phyloP scores from a whole-genome alignment of 2,797 vertebrate genomes.

The Myioborus miniatus region DNA sequence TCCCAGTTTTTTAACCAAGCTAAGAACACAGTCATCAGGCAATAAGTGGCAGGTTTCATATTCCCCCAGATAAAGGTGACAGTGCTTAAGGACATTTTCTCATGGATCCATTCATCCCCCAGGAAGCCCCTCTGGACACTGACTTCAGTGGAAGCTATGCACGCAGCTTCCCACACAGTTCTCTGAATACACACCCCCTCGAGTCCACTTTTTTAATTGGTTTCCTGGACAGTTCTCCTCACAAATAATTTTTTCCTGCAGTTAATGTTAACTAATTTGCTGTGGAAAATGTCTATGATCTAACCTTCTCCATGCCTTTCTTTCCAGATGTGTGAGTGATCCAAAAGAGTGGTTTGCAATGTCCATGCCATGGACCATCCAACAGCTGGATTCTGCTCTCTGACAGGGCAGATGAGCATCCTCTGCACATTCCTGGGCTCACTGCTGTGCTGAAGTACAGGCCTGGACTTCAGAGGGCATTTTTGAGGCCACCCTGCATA shows the following conservation, averaged over 20 bases:
- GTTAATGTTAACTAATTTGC: conserved; percentile 46
- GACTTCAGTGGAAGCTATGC: conserved; percentile 29
- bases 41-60: not conserved
- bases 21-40: not conserved
- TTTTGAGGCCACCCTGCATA: not conserved
- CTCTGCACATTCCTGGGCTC: not conserved
- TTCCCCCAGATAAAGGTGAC: not conserved
- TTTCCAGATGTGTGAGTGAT: conserved; percentile 16
- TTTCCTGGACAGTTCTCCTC: conserved; percentile 46
- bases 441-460: not conserved
- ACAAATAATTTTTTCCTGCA: conserved; percentile 61
- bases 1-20: not conserved
- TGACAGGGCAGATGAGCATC: not conserved
- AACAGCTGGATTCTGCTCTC: not conserved
- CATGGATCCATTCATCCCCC: not conserved
- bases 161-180: conserved; percentile 31
- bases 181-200: not conserved
- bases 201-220: conserved; percentile 11
- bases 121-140: not conserved
- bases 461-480: not conserved
- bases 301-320: conserved; percentile 41
- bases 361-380: not conserved
- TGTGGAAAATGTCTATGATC: conserved; percentile 58
- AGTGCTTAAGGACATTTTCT: not conserved
- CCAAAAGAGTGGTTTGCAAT: not conserved